Evolutionary conservation across 2,888 invertebrate species (phyloP).

Genomic region (Callimorpha dominula): DNA sequence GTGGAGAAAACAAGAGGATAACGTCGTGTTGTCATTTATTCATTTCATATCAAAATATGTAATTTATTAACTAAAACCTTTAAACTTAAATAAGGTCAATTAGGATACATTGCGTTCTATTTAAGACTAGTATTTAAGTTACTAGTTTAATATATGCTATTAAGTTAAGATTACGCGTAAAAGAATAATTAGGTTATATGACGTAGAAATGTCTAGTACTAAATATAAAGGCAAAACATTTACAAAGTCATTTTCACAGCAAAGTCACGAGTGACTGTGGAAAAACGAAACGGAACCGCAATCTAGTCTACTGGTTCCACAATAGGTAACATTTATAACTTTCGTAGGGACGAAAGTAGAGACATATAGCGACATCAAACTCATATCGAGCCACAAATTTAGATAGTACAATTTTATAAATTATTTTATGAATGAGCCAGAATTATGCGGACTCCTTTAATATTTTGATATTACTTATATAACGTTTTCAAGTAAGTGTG

Average conservation of each 20-base stretch:
- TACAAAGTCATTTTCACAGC: constrained; percentile 71
- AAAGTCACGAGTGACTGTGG: constrained; percentile 56
- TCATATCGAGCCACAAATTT: too few species aligned
- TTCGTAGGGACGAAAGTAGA: constrained; percentile 35
- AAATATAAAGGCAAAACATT: constrained; percentile 50
- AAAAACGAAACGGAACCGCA: constrained; percentile 56
- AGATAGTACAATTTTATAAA: too few species aligned
- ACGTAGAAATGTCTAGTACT: not conserved
- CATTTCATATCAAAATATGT: too few species aligned
- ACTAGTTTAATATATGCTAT: not conserved
- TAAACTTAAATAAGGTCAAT: not conserved
- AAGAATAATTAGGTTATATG: not conserved
- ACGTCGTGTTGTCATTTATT: too few species aligned
- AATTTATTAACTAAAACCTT: not conserved
- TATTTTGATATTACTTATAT: too few species aligned
- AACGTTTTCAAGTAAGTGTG: constrained; percentile 5
- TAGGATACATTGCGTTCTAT: not conserved
- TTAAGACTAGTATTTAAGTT: not conserved
- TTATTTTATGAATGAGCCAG: too few species aligned
- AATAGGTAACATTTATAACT: constrained; percentile 50
- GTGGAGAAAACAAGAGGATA: not conserved
- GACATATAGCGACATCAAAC: constrained; percentile 9
- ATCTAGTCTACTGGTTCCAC: constrained; percentile 51
- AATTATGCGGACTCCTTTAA: too few species aligned
- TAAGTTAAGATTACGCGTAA: not conserved